Conservation (phyloP, 2,888 invertebrate genomes). For the Agapetus fuscipes region DNA sequence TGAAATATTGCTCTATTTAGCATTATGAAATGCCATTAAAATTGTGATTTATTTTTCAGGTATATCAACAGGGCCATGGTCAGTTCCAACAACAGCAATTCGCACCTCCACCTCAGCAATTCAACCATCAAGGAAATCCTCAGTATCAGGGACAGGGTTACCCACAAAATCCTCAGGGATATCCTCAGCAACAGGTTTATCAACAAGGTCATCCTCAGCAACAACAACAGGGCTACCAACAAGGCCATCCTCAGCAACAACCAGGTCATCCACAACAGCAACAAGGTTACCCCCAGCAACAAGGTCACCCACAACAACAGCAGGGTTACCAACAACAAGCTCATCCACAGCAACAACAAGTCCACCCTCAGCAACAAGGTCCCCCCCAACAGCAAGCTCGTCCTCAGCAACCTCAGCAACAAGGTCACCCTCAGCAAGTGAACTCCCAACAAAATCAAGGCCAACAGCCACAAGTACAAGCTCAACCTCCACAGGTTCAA, state of each 20-base stretch:
- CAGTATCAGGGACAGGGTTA: constrained; percentile 12
- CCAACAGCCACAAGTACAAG: constrained; percentile 23
- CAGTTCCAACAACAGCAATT: constrained; percentile 21
- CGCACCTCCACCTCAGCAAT: constrained; percentile 20
- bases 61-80: too few relatives aligned
- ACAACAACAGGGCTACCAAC: constrained; percentile 21
- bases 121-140: constrained; percentile 3
- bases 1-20: not conserved
- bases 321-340: constrained; percentile 24
- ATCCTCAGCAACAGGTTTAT: constrained; percentile 23
- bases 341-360: constrained; percentile 21
- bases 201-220: constrained; percentile 19
- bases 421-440: constrained; percentile 22
- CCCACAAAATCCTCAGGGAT: constrained; percentile 22
- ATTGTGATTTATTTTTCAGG: too few relatives aligned
- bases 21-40: not conserved
- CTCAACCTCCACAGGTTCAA: constrained; percentile 24
- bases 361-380: constrained; percentile 25
- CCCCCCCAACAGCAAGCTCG: constrained; percentile 25
- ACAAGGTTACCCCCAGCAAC: constrained; percentile 22
- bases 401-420: constrained; percentile 25
- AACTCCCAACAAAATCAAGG: constrained; percentile 18
- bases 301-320: constrained; percentile 23
- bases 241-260: constrained; percentile 22
- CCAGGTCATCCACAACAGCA: constrained; percentile 21